Conservation (phyloP, 2,888 invertebrate species). For the Pyrrhia umbra region DNA sequence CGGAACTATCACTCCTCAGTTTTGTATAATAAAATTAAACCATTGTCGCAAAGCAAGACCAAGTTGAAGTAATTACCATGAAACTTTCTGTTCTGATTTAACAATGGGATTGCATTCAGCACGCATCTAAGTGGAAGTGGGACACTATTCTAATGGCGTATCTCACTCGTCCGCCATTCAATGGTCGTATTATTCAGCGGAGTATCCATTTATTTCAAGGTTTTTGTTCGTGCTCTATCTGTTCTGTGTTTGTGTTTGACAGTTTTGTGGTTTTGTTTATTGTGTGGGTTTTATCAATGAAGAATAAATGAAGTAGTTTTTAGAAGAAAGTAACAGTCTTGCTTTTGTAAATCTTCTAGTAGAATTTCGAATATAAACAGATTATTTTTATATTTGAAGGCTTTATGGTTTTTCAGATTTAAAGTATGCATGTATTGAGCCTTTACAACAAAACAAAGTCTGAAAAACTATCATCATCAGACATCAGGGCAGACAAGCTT, state of each 20-base stretch:
- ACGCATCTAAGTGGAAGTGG: constrained; percentile 38
- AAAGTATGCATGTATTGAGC: too few relatives aligned
- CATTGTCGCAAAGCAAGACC: constrained; percentile 12
- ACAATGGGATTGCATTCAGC: constrained; percentile 36
- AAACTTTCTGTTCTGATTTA: constrained; percentile 40
- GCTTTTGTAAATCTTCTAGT: too few relatives aligned
- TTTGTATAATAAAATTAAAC: constrained; percentile 14
- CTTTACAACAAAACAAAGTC: too few relatives aligned
- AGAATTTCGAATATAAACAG: too few relatives aligned
- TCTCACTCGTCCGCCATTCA: constrained; percentile 43
- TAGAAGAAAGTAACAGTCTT: too few relatives aligned
- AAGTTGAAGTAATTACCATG: constrained; percentile 38
- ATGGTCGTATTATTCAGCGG: constrained; percentile 39
- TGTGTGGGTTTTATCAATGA: too few relatives aligned
- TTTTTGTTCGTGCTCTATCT: constrained; percentile 25
- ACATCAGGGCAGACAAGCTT: too few relatives aligned
- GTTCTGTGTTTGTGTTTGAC: constrained; percentile 3
- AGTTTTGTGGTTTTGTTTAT: background rate
- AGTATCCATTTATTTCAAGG: constrained; percentile 34
- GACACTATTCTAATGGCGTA: constrained; percentile 50
- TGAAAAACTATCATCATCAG: too few relatives aligned
- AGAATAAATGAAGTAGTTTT: too few relatives aligned
- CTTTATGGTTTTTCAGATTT: too few relatives aligned
- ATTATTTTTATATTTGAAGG: too few relatives aligned
- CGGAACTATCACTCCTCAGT: constrained; percentile 3